These are phyloP conservation scores for Mechanitis mazaeus DNA, from an alignment of 2,888 invertebrate genomes.

Conservation along the genomic window DNA sequence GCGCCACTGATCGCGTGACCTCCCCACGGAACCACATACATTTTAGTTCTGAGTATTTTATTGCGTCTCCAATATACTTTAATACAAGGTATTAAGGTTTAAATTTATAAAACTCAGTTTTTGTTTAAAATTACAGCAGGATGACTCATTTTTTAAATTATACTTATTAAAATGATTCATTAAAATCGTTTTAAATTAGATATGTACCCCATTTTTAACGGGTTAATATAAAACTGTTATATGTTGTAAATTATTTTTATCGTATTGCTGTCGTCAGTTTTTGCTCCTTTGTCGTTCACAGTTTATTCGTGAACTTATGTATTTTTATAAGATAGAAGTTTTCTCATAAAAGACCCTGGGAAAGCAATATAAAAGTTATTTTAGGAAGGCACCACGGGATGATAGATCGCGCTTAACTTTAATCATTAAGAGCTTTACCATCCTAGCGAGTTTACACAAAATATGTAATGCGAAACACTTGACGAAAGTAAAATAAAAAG, in stretches of 20 bases:
- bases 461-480: constrained; percentile 2
- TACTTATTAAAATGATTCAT: constrained; percentile 61
- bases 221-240: neutral
- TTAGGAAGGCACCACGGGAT: constrained; percentile 12
- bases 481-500: neutral
- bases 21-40: constrained; percentile 34
- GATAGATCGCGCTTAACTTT: constrained; percentile 23
- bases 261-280: constrained; percentile 8
- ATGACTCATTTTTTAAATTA: constrained; percentile 62
- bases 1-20: constrained; percentile 61
- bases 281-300: constrained; percentile 13
- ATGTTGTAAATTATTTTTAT: neutral
- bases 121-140: constrained; percentile 32
- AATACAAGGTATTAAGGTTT: constrained; percentile 34
- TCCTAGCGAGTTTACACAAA: neutral
- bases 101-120: constrained; percentile 28
- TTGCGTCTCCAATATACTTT: constrained; percentile 23
- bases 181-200: constrained; percentile 18
- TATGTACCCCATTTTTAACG: neutral
- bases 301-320: constrained; percentile 13
- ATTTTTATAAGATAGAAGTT: constrained; percentile 24
- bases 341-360: constrained; percentile 20
- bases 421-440: constrained; percentile 14
- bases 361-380: constrained; percentile 22
- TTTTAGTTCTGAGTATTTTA: constrained; percentile 32